Conservation (phyloP, 2,797 vertebrate species). For the Triplophysa bombifrons region DNA sequence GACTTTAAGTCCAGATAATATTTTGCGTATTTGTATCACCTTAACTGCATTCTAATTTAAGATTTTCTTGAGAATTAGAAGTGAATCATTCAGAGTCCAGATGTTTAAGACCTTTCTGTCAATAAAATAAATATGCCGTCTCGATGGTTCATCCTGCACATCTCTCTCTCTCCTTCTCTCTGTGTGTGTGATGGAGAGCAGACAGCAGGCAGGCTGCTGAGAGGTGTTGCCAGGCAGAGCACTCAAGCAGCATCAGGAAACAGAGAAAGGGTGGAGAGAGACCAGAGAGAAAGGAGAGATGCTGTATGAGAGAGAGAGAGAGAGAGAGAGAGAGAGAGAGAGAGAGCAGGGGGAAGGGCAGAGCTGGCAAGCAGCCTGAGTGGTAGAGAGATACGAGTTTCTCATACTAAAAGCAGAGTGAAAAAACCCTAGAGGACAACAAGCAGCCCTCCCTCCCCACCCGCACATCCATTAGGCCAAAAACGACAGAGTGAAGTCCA, state of each 20-base stretch:
- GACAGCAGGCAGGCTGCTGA: conserved; percentile 56
- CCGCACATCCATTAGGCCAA: conserved; percentile 23
- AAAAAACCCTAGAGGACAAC: conserved; percentile 41
- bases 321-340: conserved; percentile 28
- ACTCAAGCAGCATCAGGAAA: conserved; percentile 52
- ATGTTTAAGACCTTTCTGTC: conserved; percentile 9
- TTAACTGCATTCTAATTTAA: neutral
- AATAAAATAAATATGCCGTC: neutral
- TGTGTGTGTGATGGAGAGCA: conserved; percentile 50
- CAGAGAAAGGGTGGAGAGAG: conserved; percentile 50
- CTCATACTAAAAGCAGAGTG: conserved; percentile 53
- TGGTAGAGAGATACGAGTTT: conserved; percentile 50
- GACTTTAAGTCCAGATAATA: neutral
- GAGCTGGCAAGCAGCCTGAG: conserved; percentile 52
- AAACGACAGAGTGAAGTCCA: conserved; percentile 39
- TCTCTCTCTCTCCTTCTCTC: conserved; percentile 8
- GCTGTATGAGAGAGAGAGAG: conserved; percentile 28
- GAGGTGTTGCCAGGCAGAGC: conserved; percentile 62
- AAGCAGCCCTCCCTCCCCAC: conserved; percentile 10
- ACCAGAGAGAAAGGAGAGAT: conserved; percentile 35
- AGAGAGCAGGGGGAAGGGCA: conserved; percentile 43
- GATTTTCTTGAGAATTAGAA: neutral
- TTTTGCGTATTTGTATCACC: neutral
- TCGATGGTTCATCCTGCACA: neutral
- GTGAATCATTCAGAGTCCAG: too few species aligned